Base-by-base conservation (phyloP, 2,113 vertebrate species). In the Malurus melanocephalus region DNA sequence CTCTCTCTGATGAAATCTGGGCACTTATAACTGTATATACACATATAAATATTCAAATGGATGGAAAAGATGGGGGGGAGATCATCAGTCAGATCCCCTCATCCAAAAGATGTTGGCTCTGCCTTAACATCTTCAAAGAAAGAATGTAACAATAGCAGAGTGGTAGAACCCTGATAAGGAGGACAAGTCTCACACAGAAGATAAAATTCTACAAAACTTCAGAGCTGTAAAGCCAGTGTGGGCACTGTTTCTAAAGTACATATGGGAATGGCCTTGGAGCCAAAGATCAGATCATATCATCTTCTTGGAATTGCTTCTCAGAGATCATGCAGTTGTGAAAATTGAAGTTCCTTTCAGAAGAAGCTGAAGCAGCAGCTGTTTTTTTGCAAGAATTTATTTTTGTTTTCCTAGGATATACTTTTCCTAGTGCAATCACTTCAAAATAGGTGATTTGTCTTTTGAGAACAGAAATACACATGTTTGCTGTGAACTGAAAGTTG, bases 141-240 rank as follows among this genome's bases (percentile, higher is more conserved):
- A 49, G 86, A 88, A 89, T 94, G 85, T 77, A 86, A 94, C 78
- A 96, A 88, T 88, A 91, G 90, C 81, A 89, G 88, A 96, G 72
- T 57, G n/a, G 59, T 51, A 93, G 76, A 93, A 82, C 57, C 32
- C 87, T 93, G 96, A 95, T 96, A 96, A 96, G 94, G 56, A n/a
- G 71, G 66, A 94, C 5, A 0, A 93, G 56, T 46, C 80, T 90
- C 33, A 68, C 72, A 74, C 73, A 67, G 66, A 82, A 94, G 95
- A 96, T 96, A 96, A 96, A 96, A 92, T 95, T 93, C 92, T 95
- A 77, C 89, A 90, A 77, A 95, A 92, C 79, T 92, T 73, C 33
- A 94, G 89, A 93, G 94, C 87, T 95, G 94, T 85, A 92, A 93
- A 96, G 95, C 89, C 82, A 91, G 93, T 86, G 93, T 90, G 87